Evolutionary conservation across 2,113 vertebrate species (phyloP), one percentile per base, ranked within the genome.

Genomic region (Rutilus rutilus): DNA sequence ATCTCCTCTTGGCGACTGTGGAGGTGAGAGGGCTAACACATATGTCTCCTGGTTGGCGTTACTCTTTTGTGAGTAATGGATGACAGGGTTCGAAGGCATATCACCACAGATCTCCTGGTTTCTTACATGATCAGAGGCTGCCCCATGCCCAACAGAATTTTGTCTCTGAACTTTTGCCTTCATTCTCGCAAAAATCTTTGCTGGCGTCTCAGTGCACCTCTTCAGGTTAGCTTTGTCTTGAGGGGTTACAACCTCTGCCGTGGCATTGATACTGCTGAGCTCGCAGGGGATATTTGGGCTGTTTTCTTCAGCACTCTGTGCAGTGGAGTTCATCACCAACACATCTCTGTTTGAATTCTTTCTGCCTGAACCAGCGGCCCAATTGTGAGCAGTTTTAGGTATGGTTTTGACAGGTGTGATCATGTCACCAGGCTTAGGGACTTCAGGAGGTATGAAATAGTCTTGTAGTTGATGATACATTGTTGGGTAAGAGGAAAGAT

Each of bases 171-270:
- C 90, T 87, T 91, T 94, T 2, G 91, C 91, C 78, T 95, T 95
- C 4, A 95, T 84, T 64, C 90, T 92, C 0, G 95, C 94, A 73
- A 95, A 95, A 2, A 94, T 84, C 80, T 93, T 95, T 2, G 94
- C 94, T 1, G 95, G 95, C 21, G 95, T 93, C 42, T 94, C 90
- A 27, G 77, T 33, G 10, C 12, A 14, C 11, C 60, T 10, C 1
- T 79, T 87, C 39, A 75, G 5, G 14, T 69, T 69, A 12, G 83
- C 6, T 23, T 30, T 30, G 23, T 50, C n/a, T 21, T 27, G 50
- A 45, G 27, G 64, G 17, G 23, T 42, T 42, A 42, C 21, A 3
- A 30, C 47, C 42, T 7, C 65, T 23, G 57, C 45, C 11, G 59
- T 77, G 36, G 11, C 62, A 25, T 80, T 67, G 39, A 91, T 89